These are phyloP conservation scores for Branchellion lobata DNA, from an alignment of 2,888 invertebrate species.

Conservation along the genomic window DNA sequence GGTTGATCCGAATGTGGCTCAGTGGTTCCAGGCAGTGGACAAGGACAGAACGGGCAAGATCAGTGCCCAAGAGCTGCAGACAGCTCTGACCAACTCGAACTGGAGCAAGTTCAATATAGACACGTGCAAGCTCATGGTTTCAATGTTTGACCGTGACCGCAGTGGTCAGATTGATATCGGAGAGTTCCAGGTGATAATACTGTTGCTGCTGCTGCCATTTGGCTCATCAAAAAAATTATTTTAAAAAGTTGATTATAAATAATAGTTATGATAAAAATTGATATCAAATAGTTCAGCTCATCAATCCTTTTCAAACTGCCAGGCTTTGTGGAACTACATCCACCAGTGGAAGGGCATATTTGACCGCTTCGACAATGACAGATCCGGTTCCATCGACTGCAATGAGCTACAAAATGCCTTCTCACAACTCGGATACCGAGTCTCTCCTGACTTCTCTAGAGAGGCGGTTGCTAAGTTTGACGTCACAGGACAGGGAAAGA, in stretches of 20 bases:
- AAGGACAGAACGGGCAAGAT: conserved; percentile 51
- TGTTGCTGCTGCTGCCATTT: no score
- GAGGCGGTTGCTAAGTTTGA: conserved; percentile 74
- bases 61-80: conserved; percentile 49
- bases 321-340: conserved; percentile 61
- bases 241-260: not conserved
- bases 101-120: conserved; percentile 62
- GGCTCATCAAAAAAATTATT: no score
- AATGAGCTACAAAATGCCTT: conserved; percentile 58
- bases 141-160: conserved; percentile 61
- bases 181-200: conserved; percentile 61
- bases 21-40: conserved; percentile 59
- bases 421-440: conserved; percentile 61
- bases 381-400: conserved; percentile 62
- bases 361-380: conserved; percentile 60
- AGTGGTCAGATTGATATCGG: conserved; percentile 60
- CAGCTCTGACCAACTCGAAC: conserved; percentile 61
- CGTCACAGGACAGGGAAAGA: conserved; percentile 68
- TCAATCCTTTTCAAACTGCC: no score
- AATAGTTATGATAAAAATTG: conserved; percentile 3
- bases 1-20: conserved; percentile 58
- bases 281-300: no score
- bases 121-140: conserved; percentile 62
- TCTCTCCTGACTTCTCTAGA: conserved; percentile 76
- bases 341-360: conserved; percentile 63